Base-by-base conservation (phyloP, 2,797 vertebrate species). In the Sebastes kiyomatsui region DNA sequence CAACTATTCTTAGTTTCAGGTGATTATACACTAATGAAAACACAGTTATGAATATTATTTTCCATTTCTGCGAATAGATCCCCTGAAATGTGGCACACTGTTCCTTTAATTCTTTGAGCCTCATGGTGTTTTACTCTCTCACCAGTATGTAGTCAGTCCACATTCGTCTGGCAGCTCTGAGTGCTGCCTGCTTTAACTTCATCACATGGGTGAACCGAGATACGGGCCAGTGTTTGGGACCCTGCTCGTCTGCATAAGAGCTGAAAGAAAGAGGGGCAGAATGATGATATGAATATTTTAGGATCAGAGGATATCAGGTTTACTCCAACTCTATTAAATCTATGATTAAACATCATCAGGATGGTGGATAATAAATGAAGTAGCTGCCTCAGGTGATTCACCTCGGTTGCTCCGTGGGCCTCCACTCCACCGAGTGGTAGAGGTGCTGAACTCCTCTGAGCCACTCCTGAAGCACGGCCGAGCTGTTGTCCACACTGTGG, bases 131-230 rank as follows among this genome's bases (percentile, higher is more conserved):
- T 38, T 25, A n/a, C 7, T 35, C 3, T 71, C 92, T 96, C 93
- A 98, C 97, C 96, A 97, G 88, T 80, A 98, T 92, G 78, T 97
- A 98, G 88, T 98, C 97, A 52, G 97, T 96, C 97, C 97, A 97
- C 33, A 93, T 96, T 77, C 95, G 94, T 60, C 95, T 94, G 7
- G 97, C 97, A 5, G 96, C 90, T 4, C 91, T 92, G 90, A 98
- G 93, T 2, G 97, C 97, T 6, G 95, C 94, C 91, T 98, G 97
- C 5, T 95, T 96, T 13, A 98, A 90, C 75, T 96, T 97, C 97
- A 98, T 97, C 89, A 98, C 94, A 0, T 97, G 96, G 6, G 88
- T 87, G 90, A 97, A 97, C 2, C 97, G 95, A 55, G 96, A 96
- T 67, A 87, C 89, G 0, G 96, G 90, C 97, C 97, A 98, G 65